Conservation (phyloP, 2,797 vertebrate genomes). For the Anolis apletophallus region DNA sequence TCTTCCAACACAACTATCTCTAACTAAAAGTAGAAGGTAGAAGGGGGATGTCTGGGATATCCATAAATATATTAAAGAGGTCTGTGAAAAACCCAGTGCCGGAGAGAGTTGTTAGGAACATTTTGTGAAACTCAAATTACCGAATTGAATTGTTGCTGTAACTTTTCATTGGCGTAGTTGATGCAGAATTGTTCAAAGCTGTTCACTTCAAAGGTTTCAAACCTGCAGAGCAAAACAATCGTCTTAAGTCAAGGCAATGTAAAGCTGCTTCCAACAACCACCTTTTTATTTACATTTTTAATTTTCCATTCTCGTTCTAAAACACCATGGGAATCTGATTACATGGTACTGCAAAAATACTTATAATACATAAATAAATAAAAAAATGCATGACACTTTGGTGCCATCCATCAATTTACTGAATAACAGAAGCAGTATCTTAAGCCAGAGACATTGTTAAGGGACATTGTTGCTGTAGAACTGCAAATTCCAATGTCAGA, state of each 20-base stretch:
- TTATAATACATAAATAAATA: neutral
- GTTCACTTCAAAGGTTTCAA: conserved; percentile 96
- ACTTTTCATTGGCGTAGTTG: conserved; percentile 98
- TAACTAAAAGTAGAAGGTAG: no score
- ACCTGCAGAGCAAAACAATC: conserved; percentile 79
- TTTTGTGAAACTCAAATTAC: no score
- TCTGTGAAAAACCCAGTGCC: neutral
- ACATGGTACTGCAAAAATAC: neutral
- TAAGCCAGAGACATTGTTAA: neutral
- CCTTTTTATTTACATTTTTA: neutral
- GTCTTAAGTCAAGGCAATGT: neutral
- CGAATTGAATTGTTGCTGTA: conserved; percentile 98
- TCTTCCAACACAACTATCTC: no score
- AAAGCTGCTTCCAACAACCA: neutral
- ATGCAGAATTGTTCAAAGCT: conserved; percentile 99
- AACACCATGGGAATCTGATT: neutral
- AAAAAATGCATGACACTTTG: neutral
- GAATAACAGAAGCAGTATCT: neutral
- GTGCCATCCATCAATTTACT: neutral
- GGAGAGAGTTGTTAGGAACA: neutral
- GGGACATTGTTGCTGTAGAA: no score
- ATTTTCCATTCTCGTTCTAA: neutral
- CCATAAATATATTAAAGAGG: no score
- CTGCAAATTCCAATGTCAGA: neutral
- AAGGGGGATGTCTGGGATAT: no score